phyloP scores from a whole-genome alignment of 2,113 vertebrate species.

The Paratilapia polleni region DNA sequence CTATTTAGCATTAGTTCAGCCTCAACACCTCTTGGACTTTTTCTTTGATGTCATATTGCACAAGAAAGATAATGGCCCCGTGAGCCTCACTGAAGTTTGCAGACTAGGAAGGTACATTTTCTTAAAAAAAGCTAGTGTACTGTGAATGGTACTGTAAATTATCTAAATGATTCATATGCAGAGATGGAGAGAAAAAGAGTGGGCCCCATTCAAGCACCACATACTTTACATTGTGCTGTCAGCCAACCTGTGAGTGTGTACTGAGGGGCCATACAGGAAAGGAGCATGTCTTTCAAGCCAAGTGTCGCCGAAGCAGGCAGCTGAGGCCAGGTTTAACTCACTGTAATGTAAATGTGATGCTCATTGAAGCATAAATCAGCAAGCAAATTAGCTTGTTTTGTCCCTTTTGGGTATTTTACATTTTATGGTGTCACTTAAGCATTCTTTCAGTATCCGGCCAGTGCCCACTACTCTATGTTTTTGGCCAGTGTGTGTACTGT shows the following conservation, averaged over 20 bases:
- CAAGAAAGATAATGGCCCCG: conserved; percentile 10
- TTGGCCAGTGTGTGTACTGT: background rate
- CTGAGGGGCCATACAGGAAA: conserved; percentile 14
- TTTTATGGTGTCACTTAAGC: conserved; percentile 30
- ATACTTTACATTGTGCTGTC: conserved; percentile 38
- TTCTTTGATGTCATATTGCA: conserved; percentile 28
- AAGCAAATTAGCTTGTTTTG: conserved; percentile 34
- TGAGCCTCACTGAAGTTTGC: background rate
- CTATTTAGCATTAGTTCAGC: conserved; percentile 18
- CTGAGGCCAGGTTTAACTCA: conserved; percentile 19
- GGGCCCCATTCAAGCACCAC: background rate
- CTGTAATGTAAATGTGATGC: conserved; percentile 45
- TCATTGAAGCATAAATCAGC: conserved; percentile 26
- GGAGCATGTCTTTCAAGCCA: conserved; percentile 39
- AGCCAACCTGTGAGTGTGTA: conserved; percentile 29
- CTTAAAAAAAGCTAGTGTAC: background rate
- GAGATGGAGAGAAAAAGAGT: conserved; percentile 4
- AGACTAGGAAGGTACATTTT: background rate
- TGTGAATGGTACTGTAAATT: conserved; percentile 22
- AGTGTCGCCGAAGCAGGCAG: conserved; percentile 28
- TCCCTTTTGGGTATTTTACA: conserved; percentile 7
- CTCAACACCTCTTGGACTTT: conserved; percentile 23
- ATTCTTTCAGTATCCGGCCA: background rate
- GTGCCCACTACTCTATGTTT: background rate
- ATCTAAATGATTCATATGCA: conserved; percentile 29